phyloP scores from a whole-genome alignment of 2,797 vertebrate species.

The Poliocrania exsul region DNA sequence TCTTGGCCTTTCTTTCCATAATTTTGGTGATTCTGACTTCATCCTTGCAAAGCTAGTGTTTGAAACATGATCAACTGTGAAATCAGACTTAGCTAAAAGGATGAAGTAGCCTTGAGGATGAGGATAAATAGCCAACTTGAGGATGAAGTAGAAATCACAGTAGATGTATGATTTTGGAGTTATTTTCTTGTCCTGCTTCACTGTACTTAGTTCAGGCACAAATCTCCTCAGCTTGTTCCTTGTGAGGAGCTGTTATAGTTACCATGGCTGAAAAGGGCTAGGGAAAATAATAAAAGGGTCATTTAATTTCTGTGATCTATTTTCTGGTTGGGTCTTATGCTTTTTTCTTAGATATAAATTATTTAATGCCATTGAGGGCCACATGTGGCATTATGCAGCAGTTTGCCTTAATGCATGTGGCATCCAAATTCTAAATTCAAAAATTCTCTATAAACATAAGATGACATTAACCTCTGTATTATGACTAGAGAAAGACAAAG shows the following conservation, averaged over 20 bases:
- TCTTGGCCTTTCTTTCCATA: background rate
- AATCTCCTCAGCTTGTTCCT: background rate
- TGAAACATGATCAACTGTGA: background rate
- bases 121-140: background rate
- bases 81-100: background rate
- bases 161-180: background rate
- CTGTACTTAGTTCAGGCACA: background rate
- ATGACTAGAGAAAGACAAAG: background rate
- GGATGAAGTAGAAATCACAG: background rate
- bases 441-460: background rate
- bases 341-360: background rate
- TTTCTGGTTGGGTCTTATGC: background rate
- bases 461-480: background rate
- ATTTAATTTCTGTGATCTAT: background rate
- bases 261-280: background rate
- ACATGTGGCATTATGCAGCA: background rate
- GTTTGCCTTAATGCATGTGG: background rate
- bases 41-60: background rate
- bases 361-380: background rate
- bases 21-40: background rate
- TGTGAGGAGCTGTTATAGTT: background rate
- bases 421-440: background rate
- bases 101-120: background rate
- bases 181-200: background rate
- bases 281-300: background rate